Base-by-base conservation (phyloP, 2,888 invertebrate species). In the Ethmia dodecea region DNA sequence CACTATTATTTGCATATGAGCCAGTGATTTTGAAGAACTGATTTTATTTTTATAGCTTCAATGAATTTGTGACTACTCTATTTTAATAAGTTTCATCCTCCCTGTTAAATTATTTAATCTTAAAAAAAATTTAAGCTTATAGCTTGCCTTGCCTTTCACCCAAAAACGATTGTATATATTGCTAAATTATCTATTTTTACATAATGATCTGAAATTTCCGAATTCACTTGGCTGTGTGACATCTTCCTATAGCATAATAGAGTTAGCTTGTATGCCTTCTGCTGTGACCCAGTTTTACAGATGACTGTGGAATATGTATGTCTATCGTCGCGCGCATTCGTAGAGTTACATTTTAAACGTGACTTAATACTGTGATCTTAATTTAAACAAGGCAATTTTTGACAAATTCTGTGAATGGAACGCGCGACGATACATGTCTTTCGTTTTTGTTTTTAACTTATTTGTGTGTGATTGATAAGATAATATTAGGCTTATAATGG, bases 321-420 rank as follows among this genome's bases (percentile, higher is more conserved):
- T 59, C 51, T 65, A 76, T 83, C 72, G 76, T 80, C 76, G 41
- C 69, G 69, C 71, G 52, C 69, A 73, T 80, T 83, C 70, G 61
- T 77, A 71, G 78, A 75, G 71, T 79, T 74, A 71, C 70, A 78
- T 77, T 74, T 68, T 69, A 65, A 75, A 69, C 57, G 84, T 86
- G 81, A 86, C 83, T 83, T 84, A 81, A 77, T 75, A 77, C 86
- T 86, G 86, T 86, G 86, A 86, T 86, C 81, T 79, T 86, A 86
- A 80, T 86, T 86, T 86, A 84, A 83, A 65, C 66, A 70, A 77
- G 69, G 69, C 69, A 79, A 74, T 76, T 81, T 77, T 80, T 75
- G 73, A 80, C 68, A 70, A 75, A 73, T 77, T 80, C 81, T 81
- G 65, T 74, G 77, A 69, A 74, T 71, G 71, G 44, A 53, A 55